These are phyloP conservation scores for Ditylenchus dipsaci DNA, from an alignment of 1,140 invertebrate genomes.

Conservation along the genomic window DNA sequence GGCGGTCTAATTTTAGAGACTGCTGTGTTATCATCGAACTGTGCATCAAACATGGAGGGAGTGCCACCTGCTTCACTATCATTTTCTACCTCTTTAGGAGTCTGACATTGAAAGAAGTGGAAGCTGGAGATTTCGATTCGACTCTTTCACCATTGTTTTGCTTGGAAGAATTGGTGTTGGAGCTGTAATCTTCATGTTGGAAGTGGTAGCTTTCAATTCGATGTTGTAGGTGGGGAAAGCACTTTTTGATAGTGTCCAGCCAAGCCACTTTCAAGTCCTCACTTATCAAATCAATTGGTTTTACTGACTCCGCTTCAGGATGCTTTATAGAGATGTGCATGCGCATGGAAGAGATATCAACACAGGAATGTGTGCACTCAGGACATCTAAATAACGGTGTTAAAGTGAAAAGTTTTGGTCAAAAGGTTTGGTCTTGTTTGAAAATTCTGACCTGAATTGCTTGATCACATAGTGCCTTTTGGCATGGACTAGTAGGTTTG, in stretches of 20 bases:
- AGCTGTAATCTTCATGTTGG: too few relatives aligned
- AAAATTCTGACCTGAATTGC: neutral
- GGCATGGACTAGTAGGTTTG: neutral
- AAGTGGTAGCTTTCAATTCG: neutral
- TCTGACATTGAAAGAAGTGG: too few relatives aligned
- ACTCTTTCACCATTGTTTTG: too few relatives aligned
- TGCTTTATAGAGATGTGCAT: constrained; percentile 1
- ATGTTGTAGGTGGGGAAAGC: neutral
- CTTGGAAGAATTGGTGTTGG: too few relatives aligned
- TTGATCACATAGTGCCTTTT: neutral
- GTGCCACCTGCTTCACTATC: neutral
- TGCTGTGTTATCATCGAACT: neutral
- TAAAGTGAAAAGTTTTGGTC: too few relatives aligned
- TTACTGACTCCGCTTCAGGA: neutral
- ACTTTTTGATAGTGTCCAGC: neutral
- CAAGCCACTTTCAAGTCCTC: neutral
- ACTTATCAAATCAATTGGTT: neutral
- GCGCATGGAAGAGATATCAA: neutral
- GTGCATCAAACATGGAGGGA: neutral
- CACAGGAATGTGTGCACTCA: neutral
- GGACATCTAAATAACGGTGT: constrained; percentile 1
- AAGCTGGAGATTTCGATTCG: too few relatives aligned
- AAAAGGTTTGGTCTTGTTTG: too few relatives aligned
- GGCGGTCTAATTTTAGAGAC: neutral
- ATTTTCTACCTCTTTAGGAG: too few relatives aligned